A percentile compares a stretch with the other conserved stretches of the same genome.
Evolutionary conservation across 2,113 vertebrate species (phyloP).

Genomic region (Antigone vipio): DNA sequence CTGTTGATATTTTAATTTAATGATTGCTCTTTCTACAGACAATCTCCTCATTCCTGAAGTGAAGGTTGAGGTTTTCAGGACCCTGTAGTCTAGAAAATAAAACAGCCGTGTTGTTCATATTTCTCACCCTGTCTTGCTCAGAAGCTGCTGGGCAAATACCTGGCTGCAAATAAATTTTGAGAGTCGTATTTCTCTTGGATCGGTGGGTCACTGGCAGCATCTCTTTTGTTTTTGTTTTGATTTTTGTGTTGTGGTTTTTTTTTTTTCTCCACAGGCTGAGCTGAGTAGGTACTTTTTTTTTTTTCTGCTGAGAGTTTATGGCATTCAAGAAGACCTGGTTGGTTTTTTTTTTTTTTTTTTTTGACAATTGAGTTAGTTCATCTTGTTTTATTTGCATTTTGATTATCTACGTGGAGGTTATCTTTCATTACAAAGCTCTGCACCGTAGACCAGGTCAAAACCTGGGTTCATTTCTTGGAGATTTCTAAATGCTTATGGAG

Average conservation of each 20-base stretch:
- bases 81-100: not conserved
- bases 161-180: not conserved
- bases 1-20: not conserved
- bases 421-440: not conserved
- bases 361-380: too few relatives aligned
- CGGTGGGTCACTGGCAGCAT: not conserved
- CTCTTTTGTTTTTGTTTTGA: not conserved
- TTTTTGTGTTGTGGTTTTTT: rapidly evolving
- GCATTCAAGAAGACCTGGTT: not conserved
- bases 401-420: too few relatives aligned
- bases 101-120: not conserved
- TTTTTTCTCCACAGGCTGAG: not conserved
- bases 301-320: not conserved
- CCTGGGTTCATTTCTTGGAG: not conserved
- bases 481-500: not conserved
- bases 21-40: not conserved
- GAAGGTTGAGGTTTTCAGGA: not conserved
- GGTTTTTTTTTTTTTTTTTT: not conserved
- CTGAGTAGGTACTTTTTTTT: not conserved
- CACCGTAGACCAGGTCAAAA: not conserved
- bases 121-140: not conserved
- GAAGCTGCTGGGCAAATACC: not conserved
- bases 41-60: not conserved
- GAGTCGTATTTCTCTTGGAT: not conserved
- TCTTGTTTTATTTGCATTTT: not conserved